Evolutionary conservation across 92 coral and sea anemone genomes (phyloP), one percentile per base, ranked within the genome.

Genomic region (Heliopora coerulea): DNA sequence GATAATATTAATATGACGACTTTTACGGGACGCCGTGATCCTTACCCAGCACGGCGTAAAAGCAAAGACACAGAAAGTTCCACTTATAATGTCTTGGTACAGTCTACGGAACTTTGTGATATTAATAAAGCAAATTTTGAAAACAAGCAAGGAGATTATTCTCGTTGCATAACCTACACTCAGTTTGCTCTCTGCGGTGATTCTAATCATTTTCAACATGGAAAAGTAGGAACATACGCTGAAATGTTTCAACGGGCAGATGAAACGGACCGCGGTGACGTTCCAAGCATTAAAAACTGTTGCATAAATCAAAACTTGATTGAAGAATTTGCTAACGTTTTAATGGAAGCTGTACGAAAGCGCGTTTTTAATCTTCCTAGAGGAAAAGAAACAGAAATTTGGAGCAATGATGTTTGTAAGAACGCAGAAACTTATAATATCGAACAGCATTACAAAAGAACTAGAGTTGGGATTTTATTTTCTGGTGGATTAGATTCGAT

Each of bases 401-500:
- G 35, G 31, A 11, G 25, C 30, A 13, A 25, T n/a, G 39, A 14
- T 20, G 40, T 32, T 42, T 9, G 59, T 33, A 41, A 33, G 52
- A 35, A 63, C 56, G 31, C 27, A 29, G 44, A 56, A 25, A 49
- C 11, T 48, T 42, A 13, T 67, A 44, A 35, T 26, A 24, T 1
- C 7, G 14, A 15, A 46, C 52, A 46, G 15, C 15, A 15, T n/a
- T 6, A 15, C 12, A 46, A 46, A 15, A 46, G 52, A 15, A 80
- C 88, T 61, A 76, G 81, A 10, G 87, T 95, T 73, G 99, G 99
- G 18, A 67, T 95, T 75, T 78, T 95, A 15, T 95, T 95, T 39
- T 95, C 99, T 18, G 99, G 99, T 50, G 99, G 99, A 44, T 79
- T 95, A 21, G 99, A 95, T 64, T 95, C 99, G 8, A 95, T 95